These are phyloP conservation scores for Brachionus sp. DNA, from an alignment of 1,140 invertebrate species.

Conservation along the genomic window DNA sequence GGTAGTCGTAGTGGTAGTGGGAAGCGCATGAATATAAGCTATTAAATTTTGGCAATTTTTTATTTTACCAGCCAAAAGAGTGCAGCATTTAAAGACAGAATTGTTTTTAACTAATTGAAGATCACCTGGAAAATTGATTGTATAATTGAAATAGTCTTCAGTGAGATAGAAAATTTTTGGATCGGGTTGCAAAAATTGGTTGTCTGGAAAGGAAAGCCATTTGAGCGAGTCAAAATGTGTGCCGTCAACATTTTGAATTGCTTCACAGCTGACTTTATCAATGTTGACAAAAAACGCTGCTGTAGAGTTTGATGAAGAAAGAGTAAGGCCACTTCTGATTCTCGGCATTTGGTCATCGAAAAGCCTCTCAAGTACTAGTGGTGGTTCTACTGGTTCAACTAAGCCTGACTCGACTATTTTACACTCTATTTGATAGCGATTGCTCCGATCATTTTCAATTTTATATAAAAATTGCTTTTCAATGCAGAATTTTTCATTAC, in stretches of 20 bases:
- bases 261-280: slow-evolving; percentile 25
- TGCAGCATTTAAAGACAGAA: slow-evolving; percentile 19
- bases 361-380: neutral
- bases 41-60: neutral
- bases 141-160: neutral
- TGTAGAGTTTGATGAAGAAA: neutral
- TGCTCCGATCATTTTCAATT: neutral
- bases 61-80: neutral
- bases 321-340: neutral
- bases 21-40: neutral
- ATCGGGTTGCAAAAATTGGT: neutral
- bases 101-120: neutral
- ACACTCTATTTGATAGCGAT: neutral
- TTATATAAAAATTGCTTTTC: neutral
- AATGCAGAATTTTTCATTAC: neutral
- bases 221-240: neutral
- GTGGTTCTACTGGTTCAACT: neutral
- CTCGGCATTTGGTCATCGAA: neutral
- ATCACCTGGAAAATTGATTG: neutral
- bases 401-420: neutral
- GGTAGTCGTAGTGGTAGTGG: neutral
- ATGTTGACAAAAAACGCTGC: neutral
- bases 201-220: neutral
- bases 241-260: neutral
- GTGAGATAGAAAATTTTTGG: neutral